Conservation (phyloP, 2,888 invertebrate genomes). For the Philonicus albiceps region DNA sequence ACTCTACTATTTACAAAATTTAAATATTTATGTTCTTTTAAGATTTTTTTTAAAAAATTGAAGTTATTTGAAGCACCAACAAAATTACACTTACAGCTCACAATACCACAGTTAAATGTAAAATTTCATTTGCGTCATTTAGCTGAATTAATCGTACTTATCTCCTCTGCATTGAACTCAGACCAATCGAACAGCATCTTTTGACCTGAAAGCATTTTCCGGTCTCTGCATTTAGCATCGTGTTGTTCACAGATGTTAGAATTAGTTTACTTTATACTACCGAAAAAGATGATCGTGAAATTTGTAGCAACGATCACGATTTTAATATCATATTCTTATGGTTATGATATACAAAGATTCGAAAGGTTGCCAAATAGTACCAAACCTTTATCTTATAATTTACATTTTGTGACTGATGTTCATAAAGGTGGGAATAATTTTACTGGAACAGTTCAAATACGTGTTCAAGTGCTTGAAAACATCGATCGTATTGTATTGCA, state of each 20-base stretch:
- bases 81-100: neutral
- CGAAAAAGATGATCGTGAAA: neutral
- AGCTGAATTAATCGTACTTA: neutral
- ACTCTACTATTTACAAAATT: no score
- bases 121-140: neutral
- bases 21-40: no score
- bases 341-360: neutral
- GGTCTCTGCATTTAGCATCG: neutral
- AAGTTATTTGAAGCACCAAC: neutral
- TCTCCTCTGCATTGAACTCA: neutral
- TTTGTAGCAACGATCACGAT: neutral
- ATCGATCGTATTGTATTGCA: neutral
- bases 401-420: neutral
- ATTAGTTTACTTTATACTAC: neutral
- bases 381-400: neutral
- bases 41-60: no score
- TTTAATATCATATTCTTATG: neutral
- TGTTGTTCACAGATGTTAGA: neutral
- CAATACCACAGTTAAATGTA: neutral
- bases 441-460: neutral
- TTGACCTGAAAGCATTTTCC: neutral
- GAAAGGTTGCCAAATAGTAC: conserved; percentile 65
- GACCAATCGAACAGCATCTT: neutral
- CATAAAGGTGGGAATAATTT: neutral
- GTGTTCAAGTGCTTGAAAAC: neutral